Base-by-base conservation (phyloP, 2,888 invertebrate species). In the Alsophila aescularia region DNA sequence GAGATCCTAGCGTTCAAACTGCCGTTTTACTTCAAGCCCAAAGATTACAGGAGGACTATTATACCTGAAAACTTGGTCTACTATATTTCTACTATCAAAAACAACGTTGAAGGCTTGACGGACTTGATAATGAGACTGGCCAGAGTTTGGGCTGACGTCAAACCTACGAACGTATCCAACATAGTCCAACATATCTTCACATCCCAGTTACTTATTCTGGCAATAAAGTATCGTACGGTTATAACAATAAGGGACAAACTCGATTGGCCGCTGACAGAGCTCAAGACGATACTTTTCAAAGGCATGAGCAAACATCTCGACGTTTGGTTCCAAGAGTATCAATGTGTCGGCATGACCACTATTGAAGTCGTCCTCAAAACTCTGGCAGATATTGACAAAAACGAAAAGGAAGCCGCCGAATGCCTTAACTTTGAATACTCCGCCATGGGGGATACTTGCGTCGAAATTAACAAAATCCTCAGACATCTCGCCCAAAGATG, bases 291-390 rank as follows among this genome's bases (percentile, higher is more conserved):
- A 42, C 70, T 96, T 0, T 93, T 94, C 62, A 84, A 92, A 21
- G 96, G 96, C 0, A 93, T 96, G 67, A 93, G 94, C 0, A 87
- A 93, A 55, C 96, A 97, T 82, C 83, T 97, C 45, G 94, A 95
- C 69, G 93, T 94, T 0, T 81, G 94, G 0, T 88, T 94, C 21
- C 83, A 88, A 21, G 87, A 93, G 35, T 89, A 95, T 10, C 84
- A 96, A 55, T 92, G 92, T 27, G 87, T 95, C 5, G 97, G 97
- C 0, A 96, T 96, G 96, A 93, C 94, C 18, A 93, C 94, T 0
- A 93, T 94, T 0, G 96, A 96, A 73, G 84, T 95, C 2, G 72
- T 95, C 2, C 80, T 94, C 3, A 93, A 93, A 66, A 89, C 92
- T 32, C 72, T 95, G 76, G 56, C 83, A 83, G 65, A 88, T 81